Conservation (phyloP, 2,888 invertebrate genomes). For the Drosophila leonis region DNA sequence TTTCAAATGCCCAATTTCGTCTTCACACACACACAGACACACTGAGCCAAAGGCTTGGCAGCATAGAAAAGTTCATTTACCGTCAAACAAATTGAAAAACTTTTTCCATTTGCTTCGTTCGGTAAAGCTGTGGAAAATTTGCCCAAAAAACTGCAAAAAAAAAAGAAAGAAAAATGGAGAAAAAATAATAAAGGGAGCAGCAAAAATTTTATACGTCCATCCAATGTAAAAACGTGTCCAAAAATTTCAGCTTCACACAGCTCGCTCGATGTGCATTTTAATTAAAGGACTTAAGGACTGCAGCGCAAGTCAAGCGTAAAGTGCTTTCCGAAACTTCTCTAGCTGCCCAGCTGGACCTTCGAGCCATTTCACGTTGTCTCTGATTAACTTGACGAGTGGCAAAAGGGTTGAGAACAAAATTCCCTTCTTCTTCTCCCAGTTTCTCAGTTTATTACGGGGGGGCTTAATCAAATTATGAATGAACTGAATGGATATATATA, state of each 20-base stretch:
- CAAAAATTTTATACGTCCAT: conserved; percentile 46
- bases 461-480: conserved; percentile 15
- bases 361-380: conserved; percentile 8
- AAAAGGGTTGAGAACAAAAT: neutral
- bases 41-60: conserved; percentile 26
- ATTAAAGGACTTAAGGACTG: conserved; percentile 62
- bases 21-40: conserved; percentile 24
- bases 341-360: neutral
- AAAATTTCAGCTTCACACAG: conserved; percentile 41
- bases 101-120: conserved; percentile 72
- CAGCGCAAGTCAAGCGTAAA: conserved; percentile 41
- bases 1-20: conserved; percentile 60
- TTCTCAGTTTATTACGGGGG: neutral
- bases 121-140: conserved; percentile 59
- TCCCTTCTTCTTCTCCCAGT: neutral
- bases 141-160: conserved; percentile 7
- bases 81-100: conserved; percentile 78
- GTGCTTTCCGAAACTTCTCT: conserved; percentile 15
- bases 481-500: neutral
- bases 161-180: neutral
- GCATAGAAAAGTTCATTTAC: conserved; percentile 70
- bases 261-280: conserved; percentile 65
- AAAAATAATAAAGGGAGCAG: conserved; percentile 38
- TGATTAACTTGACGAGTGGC: conserved; percentile 28
- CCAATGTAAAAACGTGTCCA: conserved; percentile 55